phyloP scores from a whole-genome alignment of 1,140 invertebrate genomes.

The Brachionus koreanus region DNA sequence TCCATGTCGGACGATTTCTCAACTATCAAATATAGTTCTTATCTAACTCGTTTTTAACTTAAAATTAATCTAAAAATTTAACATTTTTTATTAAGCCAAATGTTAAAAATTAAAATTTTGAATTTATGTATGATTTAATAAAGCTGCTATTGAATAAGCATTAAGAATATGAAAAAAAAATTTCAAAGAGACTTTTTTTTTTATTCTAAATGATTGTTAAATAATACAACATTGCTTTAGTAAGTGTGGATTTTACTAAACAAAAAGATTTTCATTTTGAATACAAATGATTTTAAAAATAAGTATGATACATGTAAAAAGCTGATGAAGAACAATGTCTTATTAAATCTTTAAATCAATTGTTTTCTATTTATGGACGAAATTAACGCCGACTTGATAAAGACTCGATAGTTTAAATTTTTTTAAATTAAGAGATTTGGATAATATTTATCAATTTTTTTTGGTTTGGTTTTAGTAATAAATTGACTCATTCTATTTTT shows the following conservation, averaged over 20 bases:
- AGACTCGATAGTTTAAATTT: constrained; percentile 67
- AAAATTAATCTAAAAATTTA: background rate
- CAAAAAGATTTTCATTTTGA: background rate
- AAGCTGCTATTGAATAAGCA: background rate
- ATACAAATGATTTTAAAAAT: background rate
- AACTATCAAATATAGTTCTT: background rate
- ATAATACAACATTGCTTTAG: background rate
- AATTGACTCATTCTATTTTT: too few species aligned
- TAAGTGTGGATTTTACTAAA: background rate
- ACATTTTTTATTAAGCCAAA: constrained; percentile 24
- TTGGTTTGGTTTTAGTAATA: too few species aligned
- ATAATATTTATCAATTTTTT: too few species aligned
- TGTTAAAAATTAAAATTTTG: background rate
- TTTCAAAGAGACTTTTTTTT: constrained; percentile 4
- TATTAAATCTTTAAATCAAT: background rate
- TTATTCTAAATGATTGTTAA: background rate
- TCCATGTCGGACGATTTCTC: background rate
- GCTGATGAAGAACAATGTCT: constrained; percentile 67
- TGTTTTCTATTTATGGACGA: constrained; percentile 72
- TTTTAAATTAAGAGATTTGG: too few species aligned
- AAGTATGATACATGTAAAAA: background rate
- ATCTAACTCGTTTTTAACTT: background rate
- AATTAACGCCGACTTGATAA: constrained; percentile 65
- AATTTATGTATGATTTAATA: background rate
- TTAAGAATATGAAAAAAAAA: background rate